A percentile compares a stretch with the other conserved stretches of the same genome.
Evolutionary conservation across 64 coral and sea anemone species (phyloP).

Genomic region (Porites australiensis): DNA sequence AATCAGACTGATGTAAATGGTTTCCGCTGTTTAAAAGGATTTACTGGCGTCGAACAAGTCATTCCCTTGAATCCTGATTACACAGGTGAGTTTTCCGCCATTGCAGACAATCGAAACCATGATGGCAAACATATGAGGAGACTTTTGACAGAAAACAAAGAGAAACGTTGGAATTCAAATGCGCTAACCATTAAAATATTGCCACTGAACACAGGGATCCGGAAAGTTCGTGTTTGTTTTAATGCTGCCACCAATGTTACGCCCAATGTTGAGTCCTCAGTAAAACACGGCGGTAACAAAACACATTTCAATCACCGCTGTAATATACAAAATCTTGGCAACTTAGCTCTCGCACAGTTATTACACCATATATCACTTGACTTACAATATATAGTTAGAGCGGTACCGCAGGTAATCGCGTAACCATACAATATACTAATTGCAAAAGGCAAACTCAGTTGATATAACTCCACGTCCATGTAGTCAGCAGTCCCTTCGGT

Average conservation of each 20-base stretch:
- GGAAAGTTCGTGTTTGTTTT: neutral
- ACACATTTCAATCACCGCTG: too few relatives aligned
- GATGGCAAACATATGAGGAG: neutral
- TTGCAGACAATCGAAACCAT: neutral
- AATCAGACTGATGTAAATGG: too few relatives aligned
- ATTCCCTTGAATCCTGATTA: neutral
- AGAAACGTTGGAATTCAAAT: neutral
- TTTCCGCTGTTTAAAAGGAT: neutral
- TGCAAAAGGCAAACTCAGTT: too few relatives aligned
- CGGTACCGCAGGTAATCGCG: too few relatives aligned
- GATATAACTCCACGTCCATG: too few relatives aligned
- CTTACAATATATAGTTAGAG: too few relatives aligned
- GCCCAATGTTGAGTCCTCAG: neutral
- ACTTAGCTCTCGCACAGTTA: too few relatives aligned
- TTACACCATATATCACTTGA: too few relatives aligned
- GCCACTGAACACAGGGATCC: neutral
- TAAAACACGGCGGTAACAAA: neutral
- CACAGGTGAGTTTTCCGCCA: slow-evolving; percentile 1
- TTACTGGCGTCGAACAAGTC: slow-evolving; percentile 2
- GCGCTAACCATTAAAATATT: slow-evolving; percentile 11
- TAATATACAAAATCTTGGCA: too few relatives aligned
- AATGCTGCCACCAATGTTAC: slow-evolving; percentile 25
- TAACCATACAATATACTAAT: too few relatives aligned
- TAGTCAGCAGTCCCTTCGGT: too few relatives aligned
- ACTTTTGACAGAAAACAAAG: slow-evolving; percentile 1